Conservation (phyloP, 1,140 invertebrate species). For the Aphaenogaster rudis region DNA sequence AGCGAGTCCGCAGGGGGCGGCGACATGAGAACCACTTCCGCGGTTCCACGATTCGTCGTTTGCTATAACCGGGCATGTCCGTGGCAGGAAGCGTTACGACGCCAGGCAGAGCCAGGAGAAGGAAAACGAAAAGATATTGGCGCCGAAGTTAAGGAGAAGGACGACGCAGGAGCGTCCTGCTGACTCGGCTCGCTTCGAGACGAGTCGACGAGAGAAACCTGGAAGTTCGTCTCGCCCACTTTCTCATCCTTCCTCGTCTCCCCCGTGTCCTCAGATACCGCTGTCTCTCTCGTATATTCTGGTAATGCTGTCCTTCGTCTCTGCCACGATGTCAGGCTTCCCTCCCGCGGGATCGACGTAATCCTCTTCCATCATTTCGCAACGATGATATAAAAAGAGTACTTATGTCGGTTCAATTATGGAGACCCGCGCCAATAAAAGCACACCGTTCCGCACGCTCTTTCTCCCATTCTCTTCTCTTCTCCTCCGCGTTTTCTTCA, state of each 20-base stretch:
- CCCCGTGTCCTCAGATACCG: neutral
- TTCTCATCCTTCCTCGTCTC: slow-evolving; percentile 3
- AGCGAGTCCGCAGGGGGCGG: slow-evolving; percentile 42
- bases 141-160: slow-evolving; percentile 61
- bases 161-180: slow-evolving; percentile 63
- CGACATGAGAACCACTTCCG: slow-evolving; percentile 50
- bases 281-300: slow-evolving; percentile 44
- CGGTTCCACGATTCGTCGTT: slow-evolving; percentile 48
- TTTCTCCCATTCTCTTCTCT: slow-evolving; percentile 32
- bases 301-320: slow-evolving; percentile 42
- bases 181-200: slow-evolving; percentile 70
- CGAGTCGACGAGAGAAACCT: slow-evolving; percentile 67
- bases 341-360: slow-evolving; percentile 78
- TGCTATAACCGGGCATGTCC: slow-evolving; percentile 29
- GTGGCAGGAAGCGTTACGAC: slow-evolving; percentile 64
- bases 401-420: slow-evolving; percentile 82
- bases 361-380: slow-evolving; percentile 82
- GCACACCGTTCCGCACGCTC: slow-evolving; percentile 40
- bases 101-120: slow-evolving; percentile 26
- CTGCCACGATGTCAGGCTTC: slow-evolving; percentile 48
- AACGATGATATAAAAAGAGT: slow-evolving; percentile 78
- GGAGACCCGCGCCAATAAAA: slow-evolving; percentile 72
- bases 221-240: slow-evolving; percentile 48
- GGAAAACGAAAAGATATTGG: slow-evolving; percentile 75
- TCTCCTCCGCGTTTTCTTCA: slow-evolving; percentile 9